Base-by-base conservation (phyloP, 2,113 vertebrate species). In the Chrysochloris asiatica region DNA sequence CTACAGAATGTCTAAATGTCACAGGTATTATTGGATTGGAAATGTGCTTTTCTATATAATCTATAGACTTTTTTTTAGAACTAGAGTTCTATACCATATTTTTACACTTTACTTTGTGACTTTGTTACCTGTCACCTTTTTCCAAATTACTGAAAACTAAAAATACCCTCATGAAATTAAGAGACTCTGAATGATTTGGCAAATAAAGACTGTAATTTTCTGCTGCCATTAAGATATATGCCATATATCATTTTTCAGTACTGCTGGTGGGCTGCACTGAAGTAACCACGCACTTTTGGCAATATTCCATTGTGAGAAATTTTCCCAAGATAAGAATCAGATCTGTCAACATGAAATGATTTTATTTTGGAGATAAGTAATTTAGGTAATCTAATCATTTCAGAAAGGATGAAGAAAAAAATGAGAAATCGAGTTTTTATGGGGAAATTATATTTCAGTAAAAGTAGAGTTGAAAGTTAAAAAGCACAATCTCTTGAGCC, bases 1-100 rank as follows among this genome's bases (percentile, higher is more conserved):
- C 76, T 84, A 59, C 84, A 92, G 92, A 93, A 81, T 1, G 0
- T 95, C 80, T 96, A 96, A 97, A 95, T 96, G 93, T 97, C 95
- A 95, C 96, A 96, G 96, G 95, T 95, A 90, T 92, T 96, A 93
- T 67, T 94, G 94, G 92, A 92, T 95, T 92, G 81, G 83, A 95
- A 95, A 94, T 92, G 50, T 24, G 67, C 50, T 86, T 88, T 92
- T 83, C 94, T 92, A 76, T 95, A 94, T 4, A 48, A 95, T 95
- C 90, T 65, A 19, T 86, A 87, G 82, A 52, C 79, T 59, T 83
- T 88, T n/a, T 78, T 83, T 83, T 90, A 92, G 83, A 93, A 52
- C 90, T 84, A 54, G 82, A 90, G 22, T 81, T 92, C 61, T 33
- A 54, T 50, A 91, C 90, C 88, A 54, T 78, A 84, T 77, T 94